Base-by-base conservation (phyloP, 2,797 vertebrate genomes). In the Paramormyrops hopkinsi region DNA sequence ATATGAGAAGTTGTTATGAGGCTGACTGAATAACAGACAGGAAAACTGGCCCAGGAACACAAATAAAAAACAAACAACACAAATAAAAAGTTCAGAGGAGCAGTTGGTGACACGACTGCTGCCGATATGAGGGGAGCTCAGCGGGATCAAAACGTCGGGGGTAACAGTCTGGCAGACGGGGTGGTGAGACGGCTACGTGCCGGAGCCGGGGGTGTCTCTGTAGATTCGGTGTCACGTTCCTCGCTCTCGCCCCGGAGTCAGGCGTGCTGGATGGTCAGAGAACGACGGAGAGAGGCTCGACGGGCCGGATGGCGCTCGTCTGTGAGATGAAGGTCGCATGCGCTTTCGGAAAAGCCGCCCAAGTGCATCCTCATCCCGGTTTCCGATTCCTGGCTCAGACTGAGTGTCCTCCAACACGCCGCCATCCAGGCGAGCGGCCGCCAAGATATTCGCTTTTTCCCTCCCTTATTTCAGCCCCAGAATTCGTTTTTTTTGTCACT, bases 1-100 rank as follows among this genome's bases (percentile, higher is more conserved):
- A 82, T 82, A 82, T 82, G 76, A 82, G 8, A 82, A 46, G 76
- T 82, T 82, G 73, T 44, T 44, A 44, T 79, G 73, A 79, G 76
- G 19, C 37, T n/a, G 76, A 82, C 33, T 8, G 76, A 82, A n/a
- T 22, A n/a, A 82, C 41, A 44, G 37, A 82, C 76, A 82, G 19
- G 37, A 82, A 82, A 82, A 82, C 76, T 82, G 41, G 76, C 76
- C 41, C 37, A 22, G 76, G n/a, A 53, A 86, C 46, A 50, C 83
- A 51, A 85, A 85, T 85, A 53, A 29, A 51, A 44, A 41, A 37
- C 33, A 79, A 79, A 37, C 12, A 37, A n/a, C 73, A 19, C 14
- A 79, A 79, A 62, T 62, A 25, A 62, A 82, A 44, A 82, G 76
- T 82, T 82, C 76, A 44, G 41, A 82, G 41, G 41, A 44, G 37